Percentiles rank a stretch among this genome's conserved stretches.
Conservation (phyloP, 2,113 vertebrate genomes). For the Bufo bufo region DNA sequence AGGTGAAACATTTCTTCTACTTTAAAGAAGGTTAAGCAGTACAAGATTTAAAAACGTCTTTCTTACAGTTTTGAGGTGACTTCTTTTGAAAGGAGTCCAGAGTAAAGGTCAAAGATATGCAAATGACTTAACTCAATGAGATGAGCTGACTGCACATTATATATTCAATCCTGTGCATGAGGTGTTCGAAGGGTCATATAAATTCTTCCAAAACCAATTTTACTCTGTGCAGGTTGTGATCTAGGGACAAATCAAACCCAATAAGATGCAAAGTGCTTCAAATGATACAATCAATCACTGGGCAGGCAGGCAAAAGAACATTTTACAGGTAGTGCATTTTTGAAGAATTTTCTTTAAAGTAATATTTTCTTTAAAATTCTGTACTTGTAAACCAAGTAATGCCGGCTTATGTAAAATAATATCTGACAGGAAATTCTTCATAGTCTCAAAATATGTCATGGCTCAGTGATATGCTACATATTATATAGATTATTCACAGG, state of each 20-base stretch:
- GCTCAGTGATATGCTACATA: background rate
- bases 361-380: slow-evolving; percentile 4
- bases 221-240: slow-evolving; percentile 43
- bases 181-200: slow-evolving; percentile 54
- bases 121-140: slow-evolving; percentile 34
- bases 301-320: slow-evolving; percentile 16
- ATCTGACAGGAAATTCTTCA: background rate
- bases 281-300: slow-evolving; percentile 47
- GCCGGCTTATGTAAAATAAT: background rate
- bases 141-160: slow-evolving; percentile 46
- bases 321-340: slow-evolving; percentile 34
- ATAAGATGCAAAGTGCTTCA: slow-evolving; percentile 42
- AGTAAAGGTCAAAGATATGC: slow-evolving; percentile 53
- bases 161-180: slow-evolving; percentile 35
- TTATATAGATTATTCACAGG: background rate
- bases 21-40: slow-evolving; percentile 47
- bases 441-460: background rate
- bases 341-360: slow-evolving; percentile 19
- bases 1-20: slow-evolving; percentile 24
- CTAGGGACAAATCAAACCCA: slow-evolving; percentile 51
- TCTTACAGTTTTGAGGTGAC: slow-evolving; percentile 48
- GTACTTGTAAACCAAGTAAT: background rate
- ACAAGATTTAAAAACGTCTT: slow-evolving; percentile 43
- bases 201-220: slow-evolving; percentile 47
- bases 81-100: slow-evolving; percentile 38